Evolutionary conservation across 2,888 invertebrate genomes (phyloP), one percentile per base, ranked within the genome.

Genomic region (Atethmia centrago): DNA sequence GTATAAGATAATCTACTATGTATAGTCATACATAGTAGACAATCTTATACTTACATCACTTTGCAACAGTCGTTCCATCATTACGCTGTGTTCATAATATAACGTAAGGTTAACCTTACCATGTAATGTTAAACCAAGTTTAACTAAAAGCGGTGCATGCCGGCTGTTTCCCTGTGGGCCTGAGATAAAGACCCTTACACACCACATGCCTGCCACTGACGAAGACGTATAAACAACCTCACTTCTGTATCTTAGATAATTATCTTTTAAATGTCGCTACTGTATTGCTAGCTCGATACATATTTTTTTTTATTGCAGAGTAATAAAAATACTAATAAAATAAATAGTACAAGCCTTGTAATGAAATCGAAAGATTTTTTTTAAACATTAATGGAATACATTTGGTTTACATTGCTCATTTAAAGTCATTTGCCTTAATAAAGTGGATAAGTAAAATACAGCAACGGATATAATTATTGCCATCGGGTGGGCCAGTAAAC

Each of bases 111-210:
- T 47, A 40, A 47, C 9, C 12, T 53, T 8, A 64, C 9, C 16
- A 31, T 47, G 19, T 10, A 8, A 36, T 31, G 12, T 86, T 83
- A 84, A 85, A 67, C 77, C 51, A 40, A 71, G 75, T 74, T 88
- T 85, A 84, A 86, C 79, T 31, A 61, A 61, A 66, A 69, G 45
- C 66, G 73, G 85, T 86, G 78, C 47, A 76, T 55, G 10, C 66
- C 66, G 68, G 31, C 75, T 56, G 59, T 65, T 77, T 79, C 68
- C 56, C 66, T 74, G 74, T 78, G 78, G 73, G 75, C 62, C 62
- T 51, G 77, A 89, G 89, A 92, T 91, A 92, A 92, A 88, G 87
- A 79, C 75, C 75, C 77, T 77, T 77, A 87, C 88, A 88, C 86
- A 87, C 88, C 91, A 91, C 88, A 91, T 91, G 90, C 85, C 87